phyloP scores from a whole-genome alignment of 2,797 vertebrate genomes.

The Aselliscus stoliczkanus region DNA sequence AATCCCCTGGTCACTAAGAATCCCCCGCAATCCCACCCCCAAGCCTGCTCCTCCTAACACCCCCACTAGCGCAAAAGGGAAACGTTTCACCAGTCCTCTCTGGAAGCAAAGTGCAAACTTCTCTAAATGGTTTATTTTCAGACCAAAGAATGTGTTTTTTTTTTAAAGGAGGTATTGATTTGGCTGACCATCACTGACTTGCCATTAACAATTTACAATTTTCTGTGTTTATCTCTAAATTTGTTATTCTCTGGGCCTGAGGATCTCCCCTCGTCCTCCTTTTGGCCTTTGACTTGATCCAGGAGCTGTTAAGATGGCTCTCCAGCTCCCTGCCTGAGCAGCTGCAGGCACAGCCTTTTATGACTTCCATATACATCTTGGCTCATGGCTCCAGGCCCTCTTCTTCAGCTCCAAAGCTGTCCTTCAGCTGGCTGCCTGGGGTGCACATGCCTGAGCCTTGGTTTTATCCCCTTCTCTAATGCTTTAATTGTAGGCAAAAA shows the following conservation, averaged over 20 bases:
- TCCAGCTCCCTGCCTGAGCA: not conserved
- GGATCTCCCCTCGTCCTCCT: not conserved
- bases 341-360: not conserved
- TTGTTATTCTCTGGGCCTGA: not conserved
- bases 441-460: not conserved
- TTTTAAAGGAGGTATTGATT: not conserved
- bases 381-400: not conserved
- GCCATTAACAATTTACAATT: not conserved
- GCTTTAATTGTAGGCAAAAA: constrained; percentile 47
- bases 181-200: not conserved
- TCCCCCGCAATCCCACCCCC: accelerated
- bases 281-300: not conserved
- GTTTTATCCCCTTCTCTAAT: constrained; percentile 28
- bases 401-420: not conserved
- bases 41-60: not conserved
- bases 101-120: not conserved
- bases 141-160: not conserved
- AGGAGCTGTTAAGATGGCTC: not conserved
- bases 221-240: not conserved
- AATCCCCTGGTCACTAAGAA: not conserved
- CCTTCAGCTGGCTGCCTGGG: not conserved
- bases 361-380: not conserved
- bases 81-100: not conserved
- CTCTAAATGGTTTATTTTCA: not conserved
- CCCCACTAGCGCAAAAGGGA: not conserved